A percentile compares a stretch with the other conserved stretches of the same genome.
Evolutionary conservation across 2,888 invertebrate species (phyloP).

Genomic region (Therioaphis trifolii): DNA sequence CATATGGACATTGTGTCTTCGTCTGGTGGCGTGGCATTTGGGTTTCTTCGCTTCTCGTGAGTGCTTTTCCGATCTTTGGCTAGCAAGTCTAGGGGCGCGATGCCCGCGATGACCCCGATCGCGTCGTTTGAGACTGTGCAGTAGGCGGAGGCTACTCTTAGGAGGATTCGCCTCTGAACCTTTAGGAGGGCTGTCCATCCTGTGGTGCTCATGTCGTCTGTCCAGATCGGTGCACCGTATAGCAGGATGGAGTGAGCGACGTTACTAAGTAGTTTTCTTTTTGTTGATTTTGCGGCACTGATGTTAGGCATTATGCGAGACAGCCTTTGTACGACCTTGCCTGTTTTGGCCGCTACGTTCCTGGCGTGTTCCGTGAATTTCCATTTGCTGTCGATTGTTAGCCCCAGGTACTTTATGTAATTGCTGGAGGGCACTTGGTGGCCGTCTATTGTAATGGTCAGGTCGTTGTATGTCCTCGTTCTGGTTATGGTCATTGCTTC

Average conservation of each 20-base stretch:
- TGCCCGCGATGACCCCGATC: neutral
- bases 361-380: neutral
- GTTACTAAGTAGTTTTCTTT: neutral
- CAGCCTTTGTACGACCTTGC: neutral
- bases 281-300: too few relatives aligned
- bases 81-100: neutral
- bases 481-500: too few relatives aligned
- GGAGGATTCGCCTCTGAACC: neutral
- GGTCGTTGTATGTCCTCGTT: neutral
- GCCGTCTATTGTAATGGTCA: too few relatives aligned
- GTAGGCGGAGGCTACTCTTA: neutral
- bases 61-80: neutral
- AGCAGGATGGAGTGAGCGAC: neutral
- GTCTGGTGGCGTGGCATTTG: fast-evolving
- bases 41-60: neutral
- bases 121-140: neutral
- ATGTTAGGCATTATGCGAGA: neutral
- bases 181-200: neutral
- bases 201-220: neutral
- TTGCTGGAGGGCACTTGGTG: neutral
- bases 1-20: neutral
- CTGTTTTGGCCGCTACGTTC: neutral
- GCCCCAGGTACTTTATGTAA: neutral
- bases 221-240: neutral
- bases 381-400: neutral